A percentile compares a stretch with the other conserved stretches of the same genome.
Evolutionary conservation across 92 coral and sea anemone species (phyloP).

Genomic region (Nematostella vectensis): DNA sequence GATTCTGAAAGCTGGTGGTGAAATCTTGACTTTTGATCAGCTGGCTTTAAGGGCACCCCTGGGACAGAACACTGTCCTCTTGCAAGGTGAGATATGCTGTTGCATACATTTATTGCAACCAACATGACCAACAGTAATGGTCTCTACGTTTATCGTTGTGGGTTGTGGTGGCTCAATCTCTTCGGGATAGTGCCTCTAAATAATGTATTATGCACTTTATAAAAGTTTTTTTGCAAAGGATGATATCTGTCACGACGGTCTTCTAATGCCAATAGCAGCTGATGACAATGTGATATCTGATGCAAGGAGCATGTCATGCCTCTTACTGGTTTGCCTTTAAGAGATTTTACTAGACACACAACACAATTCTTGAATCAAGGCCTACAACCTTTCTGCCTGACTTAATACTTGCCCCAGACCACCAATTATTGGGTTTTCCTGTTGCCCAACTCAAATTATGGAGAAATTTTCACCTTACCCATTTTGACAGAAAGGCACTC

Average conservation of each 20-base stretch:
- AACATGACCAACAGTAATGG: not conserved
- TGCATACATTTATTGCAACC: not conserved
- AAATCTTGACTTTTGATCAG: constrained; percentile 95
- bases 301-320: constrained; percentile 22
- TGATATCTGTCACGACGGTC: constrained; percentile 99
- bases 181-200: too few relatives aligned
- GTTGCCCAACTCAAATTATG: too few relatives aligned
- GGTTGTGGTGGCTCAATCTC: too few relatives aligned
- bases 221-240: constrained; percentile 54
- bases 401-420: too few relatives aligned
- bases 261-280: constrained; percentile 84
- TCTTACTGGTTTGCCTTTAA: not conserved
- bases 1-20: constrained; percentile 99
- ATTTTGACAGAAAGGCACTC: too few relatives aligned
- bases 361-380: too few relatives aligned
- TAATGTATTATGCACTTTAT: too few relatives aligned
- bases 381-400: too few relatives aligned
- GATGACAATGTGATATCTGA: constrained; percentile 98
- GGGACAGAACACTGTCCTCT: constrained; percentile 91
- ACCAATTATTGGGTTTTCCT: too few relatives aligned
- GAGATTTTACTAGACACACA: too few relatives aligned
- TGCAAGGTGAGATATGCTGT: constrained; percentile 83
- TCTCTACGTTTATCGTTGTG: not conserved
- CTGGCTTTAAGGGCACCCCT: constrained; percentile 89
- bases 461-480: too few relatives aligned